Base-by-base conservation (phyloP, 2,888 invertebrate genomes). In the Hyalella azteca region DNA sequence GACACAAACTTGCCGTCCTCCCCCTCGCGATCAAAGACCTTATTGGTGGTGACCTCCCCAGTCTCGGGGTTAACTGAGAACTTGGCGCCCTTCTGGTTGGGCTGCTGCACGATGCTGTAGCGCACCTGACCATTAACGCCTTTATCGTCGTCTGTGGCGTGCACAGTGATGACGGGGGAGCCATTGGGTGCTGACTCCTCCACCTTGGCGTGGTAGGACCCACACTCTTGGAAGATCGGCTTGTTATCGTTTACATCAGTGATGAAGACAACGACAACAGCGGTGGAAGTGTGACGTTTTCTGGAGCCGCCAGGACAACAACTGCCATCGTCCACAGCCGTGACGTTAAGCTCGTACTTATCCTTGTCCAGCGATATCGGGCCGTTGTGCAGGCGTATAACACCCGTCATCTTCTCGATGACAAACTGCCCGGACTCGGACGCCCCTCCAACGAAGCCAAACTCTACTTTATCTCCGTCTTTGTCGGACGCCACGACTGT, bases 171-270 rank as follows among this genome's bases (percentile, higher is more conserved):
- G 15, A 80, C 82, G 76, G 82, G 82, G 22, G 84, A 95, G 5
- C 96, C 96, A 86, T 96, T 96, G 0, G 95, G 94, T 7, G 96
- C 96, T 0, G 96, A 96, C 89, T 97, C 96, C 88, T 96, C 95
- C 0, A 96, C 96, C 89, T 96, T 95, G 0, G 96, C 96, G 86
- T 93, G 94, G 88, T 98, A 98, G 0, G 94, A 94, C 0, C 93
- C 92, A 87, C 98, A 98, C 86, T 96, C 95, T 88, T 95, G 95
- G 87, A 98, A 98, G 83, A 95, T 93, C 0, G 97, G 98, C 87
- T 97, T 97, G 88, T 98, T 96, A 87, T 97, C 97, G 88, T 98
- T 98, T 29, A 97, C 96, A 86, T 98, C 97, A 0, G 97, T 97
- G 83, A 98, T 96, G 88, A 97, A 97, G 0, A 98, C 97, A 0